phyloP scores from a whole-genome alignment of 2,113 vertebrate genomes.

The Caracal caracal region DNA sequence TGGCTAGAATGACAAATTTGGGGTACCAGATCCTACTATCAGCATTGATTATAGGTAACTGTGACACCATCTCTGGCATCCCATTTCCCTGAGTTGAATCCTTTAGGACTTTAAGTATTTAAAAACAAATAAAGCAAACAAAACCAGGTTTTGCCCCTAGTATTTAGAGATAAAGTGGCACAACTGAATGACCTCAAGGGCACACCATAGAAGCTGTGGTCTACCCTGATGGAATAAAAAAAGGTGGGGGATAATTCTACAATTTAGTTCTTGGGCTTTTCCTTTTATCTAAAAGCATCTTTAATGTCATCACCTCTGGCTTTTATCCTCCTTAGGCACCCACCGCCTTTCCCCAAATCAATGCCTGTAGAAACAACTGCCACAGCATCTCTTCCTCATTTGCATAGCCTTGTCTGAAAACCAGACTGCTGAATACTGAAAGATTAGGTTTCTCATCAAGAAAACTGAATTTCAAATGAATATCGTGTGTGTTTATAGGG shows the following conservation, averaged over 20 bases:
- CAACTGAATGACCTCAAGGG: neutral
- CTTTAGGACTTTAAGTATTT: constrained; percentile 8
- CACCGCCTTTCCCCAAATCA: neutral
- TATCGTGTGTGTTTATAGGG: constrained; percentile 65
- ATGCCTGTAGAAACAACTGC: constrained; percentile 35
- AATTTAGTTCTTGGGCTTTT: neutral
- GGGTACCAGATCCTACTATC: neutral
- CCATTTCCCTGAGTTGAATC: neutral
- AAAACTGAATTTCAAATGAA: constrained; percentile 70
- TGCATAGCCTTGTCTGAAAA: constrained; percentile 59
- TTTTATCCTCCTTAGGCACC: constrained; percentile 38
- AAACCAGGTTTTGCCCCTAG: neutral
- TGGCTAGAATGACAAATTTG: neutral
- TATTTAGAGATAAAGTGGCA: constrained; percentile 25
- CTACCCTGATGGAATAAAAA: neutral
- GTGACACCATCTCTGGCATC: constrained; percentile 17
- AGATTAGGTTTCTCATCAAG: constrained; percentile 62
- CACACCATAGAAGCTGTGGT: neutral
- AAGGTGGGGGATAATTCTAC: neutral
- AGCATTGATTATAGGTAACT: neutral
- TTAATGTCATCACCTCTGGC: constrained; percentile 23
- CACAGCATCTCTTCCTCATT: constrained; percentile 50
- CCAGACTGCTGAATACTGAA: neutral
- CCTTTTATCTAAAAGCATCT: constrained; percentile 39
- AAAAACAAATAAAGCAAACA: neutral